Percentiles rank a stretch among this genome's conserved stretches.
Conservation (phyloP, 2,113 vertebrate genomes). For the Machaerirhynchus nigripectus region DNA sequence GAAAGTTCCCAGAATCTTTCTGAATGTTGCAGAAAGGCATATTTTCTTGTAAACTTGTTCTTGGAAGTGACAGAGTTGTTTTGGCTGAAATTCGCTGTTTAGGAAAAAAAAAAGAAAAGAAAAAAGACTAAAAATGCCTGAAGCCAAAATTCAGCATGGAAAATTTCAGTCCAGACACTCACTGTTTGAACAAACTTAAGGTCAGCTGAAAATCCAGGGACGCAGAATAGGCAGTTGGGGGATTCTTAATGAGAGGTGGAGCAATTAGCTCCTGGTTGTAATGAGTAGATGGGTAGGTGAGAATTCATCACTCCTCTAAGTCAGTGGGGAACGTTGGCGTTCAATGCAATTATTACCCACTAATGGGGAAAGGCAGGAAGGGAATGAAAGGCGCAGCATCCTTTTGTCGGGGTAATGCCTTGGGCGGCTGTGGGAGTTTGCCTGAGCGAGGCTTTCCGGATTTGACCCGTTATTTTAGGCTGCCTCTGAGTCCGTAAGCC, state of each 20-base stretch:
- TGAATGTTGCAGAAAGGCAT: background rate
- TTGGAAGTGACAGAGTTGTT: slow-evolving; percentile 13
- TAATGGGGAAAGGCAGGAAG: background rate
- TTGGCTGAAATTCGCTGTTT: slow-evolving; percentile 1
- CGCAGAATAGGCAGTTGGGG: background rate
- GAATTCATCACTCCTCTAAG: background rate
- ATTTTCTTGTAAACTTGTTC: slow-evolving; percentile 40
- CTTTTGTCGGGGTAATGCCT: background rate
- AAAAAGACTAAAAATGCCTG: background rate
- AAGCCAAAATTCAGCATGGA: background rate
- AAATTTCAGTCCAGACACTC: background rate
- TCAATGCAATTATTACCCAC: slow-evolving; percentile 15
- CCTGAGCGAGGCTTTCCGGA: background rate
- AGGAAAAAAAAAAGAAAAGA: background rate
- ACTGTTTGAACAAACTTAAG: background rate
- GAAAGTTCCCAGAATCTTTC: slow-evolving; percentile 22
- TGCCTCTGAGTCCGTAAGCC: rapidly evolving
- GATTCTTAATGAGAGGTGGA: background rate
- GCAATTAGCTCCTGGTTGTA: background rate
- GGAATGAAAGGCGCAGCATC: background rate
- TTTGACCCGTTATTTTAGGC: background rate
- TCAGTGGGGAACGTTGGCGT: background rate
- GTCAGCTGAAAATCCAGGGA: background rate
- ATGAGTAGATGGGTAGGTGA: slow-evolving; percentile 1
- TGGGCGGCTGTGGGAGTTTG: background rate